Evolutionary conservation across 2,113 vertebrate species (phyloP), one percentile per base, ranked within the genome.

Genomic region (Candoia aspera): DNA sequence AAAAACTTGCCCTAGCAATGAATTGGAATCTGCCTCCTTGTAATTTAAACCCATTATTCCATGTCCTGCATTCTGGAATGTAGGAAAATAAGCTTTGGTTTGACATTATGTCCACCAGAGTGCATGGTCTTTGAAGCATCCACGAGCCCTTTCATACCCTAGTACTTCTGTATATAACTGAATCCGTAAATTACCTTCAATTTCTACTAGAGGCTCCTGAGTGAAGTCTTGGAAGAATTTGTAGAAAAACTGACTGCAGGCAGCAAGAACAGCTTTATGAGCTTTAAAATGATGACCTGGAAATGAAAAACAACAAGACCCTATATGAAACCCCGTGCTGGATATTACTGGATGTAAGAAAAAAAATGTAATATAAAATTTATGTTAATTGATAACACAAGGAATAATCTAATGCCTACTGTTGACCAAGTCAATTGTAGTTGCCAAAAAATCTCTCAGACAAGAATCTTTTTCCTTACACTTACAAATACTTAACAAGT

Each of bases 201-300:
- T 99, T 95, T 99, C 99, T 94, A 99, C 99, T 93, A 99, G 97
- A 33, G 99, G 99, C 94, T 99, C 99, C 96, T 99, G 98, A 93
- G 98, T 99, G 95, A 99, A 99, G 95, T 99, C 99, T 90, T 99
- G 99, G 95, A 99, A 99, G 97, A 99, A 99, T 95, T 98, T 99
- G 96, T 99, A 97, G 97, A 99, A 99, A 96, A 99, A 99, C 96
- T 99, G 99, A 97, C 99, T 99, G 97, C 99, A 99, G 89, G 99
- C 99, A 94, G 99, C 99, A 97, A 99, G 96, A 94, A 99, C 99
- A 88, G 99, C 99, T 97, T 99, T 99, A 97, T 99, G 99, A 86
- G 99, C 99, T 97, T 99, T 98, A 97, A 99, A 99, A 96, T 99
- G 99, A 93, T 99, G 98, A 94, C 99, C 99, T 99, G 92, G 23